Conservation (phyloP, 2,113 vertebrate species). For the Epinephelus fuscoguttatus region DNA sequence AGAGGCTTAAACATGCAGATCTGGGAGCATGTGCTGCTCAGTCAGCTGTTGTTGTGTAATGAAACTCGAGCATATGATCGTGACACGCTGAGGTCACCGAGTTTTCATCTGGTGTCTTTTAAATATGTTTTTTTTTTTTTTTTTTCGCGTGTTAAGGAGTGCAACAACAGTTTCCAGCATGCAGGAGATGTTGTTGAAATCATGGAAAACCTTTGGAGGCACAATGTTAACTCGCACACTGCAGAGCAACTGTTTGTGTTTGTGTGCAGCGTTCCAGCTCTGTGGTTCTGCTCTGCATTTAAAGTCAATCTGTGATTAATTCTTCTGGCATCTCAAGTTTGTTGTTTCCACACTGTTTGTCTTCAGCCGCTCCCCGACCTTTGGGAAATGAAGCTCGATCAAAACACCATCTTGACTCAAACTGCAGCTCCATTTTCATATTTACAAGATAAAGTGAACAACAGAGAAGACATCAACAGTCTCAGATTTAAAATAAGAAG, state of each 20-base stretch:
- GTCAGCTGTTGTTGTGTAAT: constrained; percentile 27
- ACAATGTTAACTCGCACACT: background rate
- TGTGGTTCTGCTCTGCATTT: constrained; percentile 12
- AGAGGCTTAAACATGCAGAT: background rate
- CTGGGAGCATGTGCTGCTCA: background rate
- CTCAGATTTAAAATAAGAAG: no score
- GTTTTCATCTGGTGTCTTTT: background rate
- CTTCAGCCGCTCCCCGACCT: background rate
- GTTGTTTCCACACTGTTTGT: background rate
- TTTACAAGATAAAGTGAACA: no score
- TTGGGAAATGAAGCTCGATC: background rate
- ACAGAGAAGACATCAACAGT: no score
- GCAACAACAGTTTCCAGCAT: background rate
- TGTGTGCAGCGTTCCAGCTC: background rate
- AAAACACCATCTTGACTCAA: background rate
- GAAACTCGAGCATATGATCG: background rate
- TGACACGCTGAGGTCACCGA: background rate
- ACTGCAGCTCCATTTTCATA: background rate
- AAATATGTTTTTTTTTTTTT: background rate
- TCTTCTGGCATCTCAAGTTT: constrained; percentile 24
- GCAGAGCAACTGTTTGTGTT: background rate
- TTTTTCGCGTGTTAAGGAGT: background rate
- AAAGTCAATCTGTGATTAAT: constrained; percentile 37
- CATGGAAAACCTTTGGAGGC: background rate
- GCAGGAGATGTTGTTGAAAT: background rate